These are phyloP conservation scores for Pangasius mekongensis DNA, from an alignment of 2,797 vertebrate species.

Conservation along the genomic window DNA sequence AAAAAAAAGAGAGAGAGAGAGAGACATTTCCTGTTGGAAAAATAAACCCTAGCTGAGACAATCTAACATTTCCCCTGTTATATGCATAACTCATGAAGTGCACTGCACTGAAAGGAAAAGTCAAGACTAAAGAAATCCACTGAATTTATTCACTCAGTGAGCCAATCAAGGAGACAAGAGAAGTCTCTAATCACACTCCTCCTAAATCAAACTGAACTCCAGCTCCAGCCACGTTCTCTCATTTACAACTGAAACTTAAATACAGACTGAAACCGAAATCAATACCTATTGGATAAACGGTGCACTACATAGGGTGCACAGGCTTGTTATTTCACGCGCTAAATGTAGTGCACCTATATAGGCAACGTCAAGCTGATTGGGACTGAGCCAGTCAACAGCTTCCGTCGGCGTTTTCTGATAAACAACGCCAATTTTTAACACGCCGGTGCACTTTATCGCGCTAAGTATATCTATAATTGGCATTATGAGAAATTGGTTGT, in stretches of 20 bases:
- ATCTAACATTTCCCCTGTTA: constrained; percentile 50
- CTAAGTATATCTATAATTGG: not conserved
- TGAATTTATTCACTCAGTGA: not conserved
- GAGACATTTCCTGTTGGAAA: constrained; percentile 50
- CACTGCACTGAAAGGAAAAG: not conserved
- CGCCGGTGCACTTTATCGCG: not conserved
- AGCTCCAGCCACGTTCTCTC: not conserved
- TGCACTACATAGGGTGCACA: not conserved
- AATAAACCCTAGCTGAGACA: not conserved
- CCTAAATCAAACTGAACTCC: not conserved
- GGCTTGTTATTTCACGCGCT: not conserved
- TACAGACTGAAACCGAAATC: not conserved
- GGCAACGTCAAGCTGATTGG: not conserved
- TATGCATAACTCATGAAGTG: not conserved
- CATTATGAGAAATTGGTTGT: not conserved
- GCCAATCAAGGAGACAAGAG: not conserved
- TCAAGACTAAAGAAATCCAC: not conserved
- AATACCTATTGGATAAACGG: no score
- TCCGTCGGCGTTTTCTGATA: not conserved
- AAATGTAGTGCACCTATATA: not conserved
- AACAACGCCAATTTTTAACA: not conserved
- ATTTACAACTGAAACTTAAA: not conserved
- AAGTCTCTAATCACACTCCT: not conserved
- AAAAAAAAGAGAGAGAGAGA: not conserved
- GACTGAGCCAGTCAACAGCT: not conserved